Conservation (phyloP, 2,113 vertebrate genomes). For the Chlorocebus sabaeus region DNA sequence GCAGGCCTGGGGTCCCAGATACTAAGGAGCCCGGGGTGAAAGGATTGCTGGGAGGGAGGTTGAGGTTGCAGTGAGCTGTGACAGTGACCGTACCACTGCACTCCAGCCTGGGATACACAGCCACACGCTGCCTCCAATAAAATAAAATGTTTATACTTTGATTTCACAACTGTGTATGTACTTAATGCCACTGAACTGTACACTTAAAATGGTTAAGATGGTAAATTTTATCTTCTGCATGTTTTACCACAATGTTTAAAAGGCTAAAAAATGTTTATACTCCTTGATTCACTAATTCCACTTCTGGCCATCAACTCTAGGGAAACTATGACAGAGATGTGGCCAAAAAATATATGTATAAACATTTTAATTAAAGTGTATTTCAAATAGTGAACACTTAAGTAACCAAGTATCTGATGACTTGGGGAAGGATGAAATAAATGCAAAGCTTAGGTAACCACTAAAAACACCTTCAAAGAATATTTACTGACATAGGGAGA, state of each 20-base stretch:
- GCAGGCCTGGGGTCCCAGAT: too few species aligned
- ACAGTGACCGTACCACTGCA: too few species aligned
- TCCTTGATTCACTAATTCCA: not conserved
- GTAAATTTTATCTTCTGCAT: not conserved
- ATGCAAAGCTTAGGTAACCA: not conserved
- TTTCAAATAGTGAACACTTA: not conserved
- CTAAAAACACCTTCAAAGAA: not conserved
- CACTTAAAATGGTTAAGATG: not conserved
- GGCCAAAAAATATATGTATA: not conserved
- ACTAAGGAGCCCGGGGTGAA: too few species aligned
- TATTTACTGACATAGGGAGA: not conserved
- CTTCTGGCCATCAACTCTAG: not conserved
- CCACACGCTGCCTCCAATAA: too few species aligned
- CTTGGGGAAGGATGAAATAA: not conserved
- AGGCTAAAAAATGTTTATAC: not conserved
- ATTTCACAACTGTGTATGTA: not conserved
- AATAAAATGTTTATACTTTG: not conserved
- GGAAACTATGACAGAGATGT: not conserved
- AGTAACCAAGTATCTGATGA: not conserved
- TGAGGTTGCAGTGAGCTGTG: too few species aligned
- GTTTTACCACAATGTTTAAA: not conserved
- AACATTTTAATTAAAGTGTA: not conserved
- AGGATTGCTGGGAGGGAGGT: too few species aligned
- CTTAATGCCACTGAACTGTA: not conserved
- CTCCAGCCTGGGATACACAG: too few species aligned